Evolutionary conservation across 2,888 invertebrate species (phyloP).

Genomic region (Morpho deidamia): DNA sequence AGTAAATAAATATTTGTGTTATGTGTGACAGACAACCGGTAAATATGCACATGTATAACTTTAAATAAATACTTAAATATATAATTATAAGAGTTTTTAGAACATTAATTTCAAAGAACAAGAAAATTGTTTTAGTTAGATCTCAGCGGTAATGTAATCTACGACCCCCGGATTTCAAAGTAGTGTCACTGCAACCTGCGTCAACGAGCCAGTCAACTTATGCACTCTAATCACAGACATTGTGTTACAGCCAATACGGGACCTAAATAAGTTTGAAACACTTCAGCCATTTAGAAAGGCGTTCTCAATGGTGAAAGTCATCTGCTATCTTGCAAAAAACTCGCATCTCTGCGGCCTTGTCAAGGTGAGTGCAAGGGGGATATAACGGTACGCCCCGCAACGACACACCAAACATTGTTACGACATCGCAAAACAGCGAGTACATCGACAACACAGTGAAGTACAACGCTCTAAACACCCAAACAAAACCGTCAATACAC

Average conservation of each 20-base stretch:
- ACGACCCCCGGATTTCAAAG: too few species aligned
- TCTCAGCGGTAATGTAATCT: too few species aligned
- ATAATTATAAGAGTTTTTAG: too few species aligned
- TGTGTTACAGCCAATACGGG: constrained; percentile 9
- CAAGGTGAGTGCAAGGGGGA: constrained; percentile 75
- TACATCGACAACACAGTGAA: constrained; percentile 38
- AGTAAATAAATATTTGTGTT: too few species aligned
- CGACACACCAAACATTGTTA: constrained; percentile 35
- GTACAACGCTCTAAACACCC: constrained; percentile 12
- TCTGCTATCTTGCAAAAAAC: constrained; percentile 71
- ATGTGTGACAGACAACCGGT: too few species aligned
- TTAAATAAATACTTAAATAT: too few species aligned
- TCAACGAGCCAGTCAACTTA: too few species aligned
- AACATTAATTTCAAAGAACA: too few species aligned
- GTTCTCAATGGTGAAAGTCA: constrained; percentile 72
- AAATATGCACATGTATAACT: too few species aligned
- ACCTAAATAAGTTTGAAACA: constrained; percentile 25
- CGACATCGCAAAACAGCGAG: constrained; percentile 35
- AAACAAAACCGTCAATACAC: constrained; percentile 37
- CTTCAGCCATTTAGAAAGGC: constrained; percentile 69
- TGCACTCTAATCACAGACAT: too few species aligned
- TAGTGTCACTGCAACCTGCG: too few species aligned
- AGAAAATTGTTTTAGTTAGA: too few species aligned
- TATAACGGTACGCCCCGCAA: constrained; percentile 57
- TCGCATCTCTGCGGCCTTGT: constrained; percentile 74